Conservation (phyloP, 2,797 vertebrate species). For the Anabas testudineus region DNA sequence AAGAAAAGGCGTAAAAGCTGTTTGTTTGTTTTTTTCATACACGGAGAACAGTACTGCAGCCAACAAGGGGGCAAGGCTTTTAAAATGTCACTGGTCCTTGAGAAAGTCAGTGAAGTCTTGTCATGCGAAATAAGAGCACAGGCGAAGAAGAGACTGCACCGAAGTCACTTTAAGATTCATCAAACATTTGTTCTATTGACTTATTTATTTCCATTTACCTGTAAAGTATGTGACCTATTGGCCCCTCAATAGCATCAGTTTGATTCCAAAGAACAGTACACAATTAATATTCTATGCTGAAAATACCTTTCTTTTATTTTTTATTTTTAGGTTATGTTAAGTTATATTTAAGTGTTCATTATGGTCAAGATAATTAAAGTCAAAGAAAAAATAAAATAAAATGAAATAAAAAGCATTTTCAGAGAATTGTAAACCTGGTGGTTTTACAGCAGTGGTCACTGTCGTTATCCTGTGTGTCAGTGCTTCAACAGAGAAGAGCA, state of each 20-base stretch:
- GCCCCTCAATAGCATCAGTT: background rate
- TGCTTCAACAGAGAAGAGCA: slow-evolving; percentile 30
- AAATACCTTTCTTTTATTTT: too few species aligned
- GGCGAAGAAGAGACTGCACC: slow-evolving; percentile 56
- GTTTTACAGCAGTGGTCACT: slow-evolving; percentile 43
- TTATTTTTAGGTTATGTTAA: background rate
- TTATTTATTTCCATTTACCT: slow-evolving; percentile 79
- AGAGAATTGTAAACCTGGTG: slow-evolving; percentile 33
- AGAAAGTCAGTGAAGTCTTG: slow-evolving; percentile 72
- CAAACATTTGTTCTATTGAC: slow-evolving; percentile 77
- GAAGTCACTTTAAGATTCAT: slow-evolving; percentile 70
- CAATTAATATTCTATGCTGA: background rate
- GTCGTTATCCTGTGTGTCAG: slow-evolving; percentile 14
- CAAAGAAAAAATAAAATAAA: background rate
- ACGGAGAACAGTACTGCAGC: slow-evolving; percentile 24
- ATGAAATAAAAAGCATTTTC: background rate
- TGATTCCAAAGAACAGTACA: background rate
- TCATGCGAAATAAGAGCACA: slow-evolving; percentile 80
- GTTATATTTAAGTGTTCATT: rapidly evolving
- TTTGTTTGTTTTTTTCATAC: slow-evolving; percentile 8
- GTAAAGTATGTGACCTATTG: slow-evolving; percentile 36
- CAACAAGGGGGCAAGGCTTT: slow-evolving; percentile 57
- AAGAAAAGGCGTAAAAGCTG: slow-evolving; percentile 6
- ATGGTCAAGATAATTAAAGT: too few species aligned
- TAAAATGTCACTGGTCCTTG: slow-evolving; percentile 71